Percentiles rank a stretch among this genome's conserved stretches.
Conservation (phyloP, 2,888 invertebrate species). For the Macaria liturata region DNA sequence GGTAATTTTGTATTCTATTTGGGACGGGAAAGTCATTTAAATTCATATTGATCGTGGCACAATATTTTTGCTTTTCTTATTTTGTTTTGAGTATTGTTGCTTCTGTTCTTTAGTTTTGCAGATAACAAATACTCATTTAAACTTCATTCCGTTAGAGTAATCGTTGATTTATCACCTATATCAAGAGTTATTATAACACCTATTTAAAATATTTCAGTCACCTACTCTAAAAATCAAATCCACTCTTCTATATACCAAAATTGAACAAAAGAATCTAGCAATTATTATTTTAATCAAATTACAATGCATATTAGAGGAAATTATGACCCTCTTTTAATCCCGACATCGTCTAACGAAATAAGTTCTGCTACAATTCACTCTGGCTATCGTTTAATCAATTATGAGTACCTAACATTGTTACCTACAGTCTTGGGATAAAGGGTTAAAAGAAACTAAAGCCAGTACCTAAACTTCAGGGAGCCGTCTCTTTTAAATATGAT, state of each 20-base stretch:
- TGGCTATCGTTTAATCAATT: conserved; percentile 62
- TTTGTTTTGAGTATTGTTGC: too few species aligned
- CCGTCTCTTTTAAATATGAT: too few species aligned
- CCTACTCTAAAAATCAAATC: too few species aligned
- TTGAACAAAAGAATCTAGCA: background rate
- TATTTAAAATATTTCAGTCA: too few species aligned
- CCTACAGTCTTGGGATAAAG: conserved; percentile 43
- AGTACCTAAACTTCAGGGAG: too few species aligned
- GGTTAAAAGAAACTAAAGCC: background rate
- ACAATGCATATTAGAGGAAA: conserved; percentile 38
- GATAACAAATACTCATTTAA: too few species aligned
- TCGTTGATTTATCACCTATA: too few species aligned
- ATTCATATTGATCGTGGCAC: background rate
- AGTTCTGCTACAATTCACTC: conserved; percentile 64
- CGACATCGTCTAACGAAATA: conserved; percentile 51
- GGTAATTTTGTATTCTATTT: conserved; percentile 38
- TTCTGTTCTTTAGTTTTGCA: too few species aligned
- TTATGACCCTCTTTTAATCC: conserved; percentile 40
- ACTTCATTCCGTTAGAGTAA: too few species aligned
- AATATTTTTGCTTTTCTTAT: conserved; percentile 1
- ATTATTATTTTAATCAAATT: conserved; percentile 36
- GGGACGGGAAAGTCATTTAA: conserved; percentile 10
- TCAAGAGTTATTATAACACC: too few species aligned
- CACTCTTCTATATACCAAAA: too few species aligned
- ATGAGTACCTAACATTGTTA: conserved; percentile 60